Base-by-base conservation (phyloP, 2,888 invertebrate species). In the Drosophila austrosaltans region DNA sequence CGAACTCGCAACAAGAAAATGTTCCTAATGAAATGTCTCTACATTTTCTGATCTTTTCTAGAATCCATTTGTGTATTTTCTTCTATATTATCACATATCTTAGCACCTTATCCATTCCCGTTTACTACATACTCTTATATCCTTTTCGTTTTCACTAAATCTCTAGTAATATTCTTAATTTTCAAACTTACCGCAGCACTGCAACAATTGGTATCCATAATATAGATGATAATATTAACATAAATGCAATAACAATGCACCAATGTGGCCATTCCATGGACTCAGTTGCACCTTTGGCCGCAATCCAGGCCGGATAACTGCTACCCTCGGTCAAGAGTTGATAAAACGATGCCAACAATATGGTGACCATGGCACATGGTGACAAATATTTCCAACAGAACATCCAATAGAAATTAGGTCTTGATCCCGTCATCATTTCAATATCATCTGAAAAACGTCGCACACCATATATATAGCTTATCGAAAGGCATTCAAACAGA, bases 361-460 rank as follows among this genome's bases (percentile, higher is more conserved):
- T 98, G 57, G 96, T 95, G 40, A 97, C 92, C 98, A 98, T 98
- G 0, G 97, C 97, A 68, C 96, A 90, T 0, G 98, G 98, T 1
- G 98, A 97, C 10, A 98, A 93, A 91, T 98, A 98, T 92, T 98
- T 97, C 98, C 98, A 98, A 92, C 98, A 98, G 79, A 98, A 95
- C 90, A 97, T 93, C 98, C 98, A 98, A 92, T 98, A 98, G 39
- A 96, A 93, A 0, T 96, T 96, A 0, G 98, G 98, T 28, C 97
- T 94, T 57, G 95, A 95, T 2, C 98, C 98, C 0, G 98, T 98
- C 98, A 98, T 98, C 92, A 97, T 94, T 92, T 98, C 97, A 75
- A 98, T 97, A 92, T 98, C 98, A 90, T 98, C 97, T 3, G 97
- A 96, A 91, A 98, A 98, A 93, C 97, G 95, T 90, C 96, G 96